Base-by-base conservation (phyloP, 2,113 vertebrate genomes). In the Heterotilapia buettikoferi region DNA sequence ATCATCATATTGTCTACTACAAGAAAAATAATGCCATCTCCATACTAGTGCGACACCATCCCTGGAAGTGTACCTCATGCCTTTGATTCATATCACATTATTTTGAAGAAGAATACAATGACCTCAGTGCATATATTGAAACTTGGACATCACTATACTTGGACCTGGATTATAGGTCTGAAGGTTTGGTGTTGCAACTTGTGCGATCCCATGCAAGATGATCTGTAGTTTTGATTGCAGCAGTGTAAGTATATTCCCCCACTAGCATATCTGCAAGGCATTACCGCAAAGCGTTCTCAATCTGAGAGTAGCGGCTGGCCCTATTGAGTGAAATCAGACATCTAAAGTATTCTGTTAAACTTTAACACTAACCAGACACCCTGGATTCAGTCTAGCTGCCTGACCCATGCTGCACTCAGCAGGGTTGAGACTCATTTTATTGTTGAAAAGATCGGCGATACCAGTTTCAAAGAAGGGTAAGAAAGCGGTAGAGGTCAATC, bases 321-420 rank as follows among this genome's bases (percentile, higher is more conserved):
- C 85, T 83, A 82, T 76, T 93, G 88, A 93, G 84, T 94, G 90
- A 96, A 96, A 90, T 95, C 92, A 94, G 94, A 95, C 90, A 92
- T 95, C 88, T 93, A 92, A 94, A 93, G 92, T 94, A 89, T 94
- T 87, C 91, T 89, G 90, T 92, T 90, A 66, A 91, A 90, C 84
- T 86, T 63, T 82, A 95, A 96, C 96, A 95, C 90, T 95, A 94
- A 95, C 94, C 96, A 97, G 96, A 95, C 92, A 82, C 93, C 81
- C 91, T 85, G 93, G 68, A 90, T 95, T 91, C 91, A 89, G 88
- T 93, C 90, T 93, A 53, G 83, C 88, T 90, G 90, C 92, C 86
- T 95, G 94, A 96, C 95, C 95, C 91, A 61, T 18, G 91, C 88
- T 94, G 94, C 94, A 90, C 95, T 96, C 91, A 86, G 87, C 89